These are phyloP conservation scores for Miltochrista miniata DNA, from an alignment of 2,888 invertebrate genomes.

Conservation along the genomic window DNA sequence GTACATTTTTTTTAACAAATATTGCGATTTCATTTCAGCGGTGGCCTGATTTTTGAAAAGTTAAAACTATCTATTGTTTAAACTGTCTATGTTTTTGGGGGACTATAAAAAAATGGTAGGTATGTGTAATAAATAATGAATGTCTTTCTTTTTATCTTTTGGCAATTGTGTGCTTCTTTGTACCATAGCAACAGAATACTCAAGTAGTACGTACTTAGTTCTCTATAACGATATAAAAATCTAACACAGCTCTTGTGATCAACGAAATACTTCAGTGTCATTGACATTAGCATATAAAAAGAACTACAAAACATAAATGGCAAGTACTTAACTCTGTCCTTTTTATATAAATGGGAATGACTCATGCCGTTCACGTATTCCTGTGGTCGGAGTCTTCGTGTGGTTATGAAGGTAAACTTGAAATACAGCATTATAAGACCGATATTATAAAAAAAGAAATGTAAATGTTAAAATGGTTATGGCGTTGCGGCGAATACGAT, in stretches of 20 bases:
- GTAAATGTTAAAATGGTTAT: neutral
- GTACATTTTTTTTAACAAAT: too few relatives aligned
- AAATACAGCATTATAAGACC: neutral
- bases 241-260: neutral
- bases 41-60: too few relatives aligned
- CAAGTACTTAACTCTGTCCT: constrained; percentile 1
- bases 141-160: neutral
- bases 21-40: too few relatives aligned
- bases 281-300: constrained; percentile 4
- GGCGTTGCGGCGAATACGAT: too few relatives aligned
- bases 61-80: too few relatives aligned
- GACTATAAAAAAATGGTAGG: too few relatives aligned
- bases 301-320: constrained; percentile 2
- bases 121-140: too few relatives aligned
- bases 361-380: constrained; percentile 11
- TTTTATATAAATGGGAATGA: constrained; percentile 9
- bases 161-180: too few relatives aligned
- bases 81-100: too few relatives aligned
- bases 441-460: neutral
- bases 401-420: constrained; percentile 13
- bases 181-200: too few relatives aligned
- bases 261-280: constrained; percentile 2
- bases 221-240: neutral
- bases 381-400: constrained; percentile 18
- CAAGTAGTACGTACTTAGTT: too few relatives aligned